phyloP scores from a whole-genome alignment of 2,888 invertebrate species.

The Ophraella communa region DNA sequence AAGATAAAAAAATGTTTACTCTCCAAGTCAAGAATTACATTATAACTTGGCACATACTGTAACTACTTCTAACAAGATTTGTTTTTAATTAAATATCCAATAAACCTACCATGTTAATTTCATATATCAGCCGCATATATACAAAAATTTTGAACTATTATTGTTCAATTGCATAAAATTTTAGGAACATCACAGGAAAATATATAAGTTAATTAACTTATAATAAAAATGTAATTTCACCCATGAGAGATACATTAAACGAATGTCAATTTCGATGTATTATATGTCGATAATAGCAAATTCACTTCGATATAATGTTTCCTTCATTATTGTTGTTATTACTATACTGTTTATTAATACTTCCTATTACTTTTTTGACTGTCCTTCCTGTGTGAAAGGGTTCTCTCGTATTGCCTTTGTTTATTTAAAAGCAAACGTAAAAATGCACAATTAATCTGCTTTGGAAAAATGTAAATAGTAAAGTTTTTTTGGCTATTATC shows the following conservation, averaged over 20 bases:
- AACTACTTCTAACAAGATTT: background rate
- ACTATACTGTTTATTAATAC: no score
- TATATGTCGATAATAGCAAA: background rate
- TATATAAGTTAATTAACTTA: background rate
- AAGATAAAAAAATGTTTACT: constrained; percentile 21
- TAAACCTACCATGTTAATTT: background rate
- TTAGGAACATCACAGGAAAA: background rate
- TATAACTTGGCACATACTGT: constrained; percentile 28
- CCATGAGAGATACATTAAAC: background rate
- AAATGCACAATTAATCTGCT: no score
- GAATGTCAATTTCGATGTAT: background rate
- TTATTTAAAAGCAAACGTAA: no score
- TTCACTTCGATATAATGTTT: no score
- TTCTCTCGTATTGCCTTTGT: no score
- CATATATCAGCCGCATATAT: background rate
- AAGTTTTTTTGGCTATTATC: no score
- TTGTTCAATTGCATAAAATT: background rate
- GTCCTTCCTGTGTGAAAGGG: no score
- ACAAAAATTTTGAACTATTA: background rate
- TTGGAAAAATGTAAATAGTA: no score
- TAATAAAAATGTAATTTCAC: background rate
- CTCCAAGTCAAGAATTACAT: constrained; percentile 9
- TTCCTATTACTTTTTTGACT: no score
- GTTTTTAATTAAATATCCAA: background rate
- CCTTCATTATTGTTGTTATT: no score